Base-by-base conservation (phyloP, 1,140 invertebrate genomes). In the Pseudachorutes palmiensis region DNA sequence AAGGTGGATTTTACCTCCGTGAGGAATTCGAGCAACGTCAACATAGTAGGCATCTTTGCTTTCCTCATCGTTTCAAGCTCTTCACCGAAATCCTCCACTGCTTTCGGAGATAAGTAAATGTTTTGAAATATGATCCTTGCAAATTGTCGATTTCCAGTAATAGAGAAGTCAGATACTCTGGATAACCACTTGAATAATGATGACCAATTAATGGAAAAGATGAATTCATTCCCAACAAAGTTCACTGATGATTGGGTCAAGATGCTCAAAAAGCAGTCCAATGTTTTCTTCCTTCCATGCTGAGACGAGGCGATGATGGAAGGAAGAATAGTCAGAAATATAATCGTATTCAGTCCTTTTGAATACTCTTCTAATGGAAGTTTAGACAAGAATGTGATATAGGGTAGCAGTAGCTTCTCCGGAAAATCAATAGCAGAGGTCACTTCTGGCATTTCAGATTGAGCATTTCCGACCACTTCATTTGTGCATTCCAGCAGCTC, bases 41-140 rank as follows among this genome's bases (percentile, higher is more conserved):
- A 36, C 24, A 24, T 5, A 58, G 60, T 58, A 28, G n/a, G 48
- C 16, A 61, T 59, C 24, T 41, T 58, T 3, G 29, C 62, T 30
- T 64, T 66, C 65, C 55, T 64, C 19, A 69, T 12, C 57, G 9
- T 5, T 9, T 64, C 32, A 30, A 66, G 55, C 29, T 63, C 65
- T 1, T 41, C 33, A 49, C 62, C 55, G 59, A 55, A 67, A 32
- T 62, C 70, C 24, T 31, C 55, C 1, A 63, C 55, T n/a, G 48
- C 29, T 48, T 69, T 64, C n/a, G 60, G 45, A 19, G 70, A 72
- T 24, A 72, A 24, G 48, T 69, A 72, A 49, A 72, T 55, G 49
- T 69, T 72, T 29, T 63, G 24, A 26, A 72, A 36, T 3, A 69
- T 64, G 3, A 65, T 26, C 28, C 51, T 51, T 28, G 22, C 45